Percentiles rank a stretch among this genome's conserved stretches.
Conservation (phyloP, 2,113 vertebrate genomes). For the Rhinoderma darwinii region DNA sequence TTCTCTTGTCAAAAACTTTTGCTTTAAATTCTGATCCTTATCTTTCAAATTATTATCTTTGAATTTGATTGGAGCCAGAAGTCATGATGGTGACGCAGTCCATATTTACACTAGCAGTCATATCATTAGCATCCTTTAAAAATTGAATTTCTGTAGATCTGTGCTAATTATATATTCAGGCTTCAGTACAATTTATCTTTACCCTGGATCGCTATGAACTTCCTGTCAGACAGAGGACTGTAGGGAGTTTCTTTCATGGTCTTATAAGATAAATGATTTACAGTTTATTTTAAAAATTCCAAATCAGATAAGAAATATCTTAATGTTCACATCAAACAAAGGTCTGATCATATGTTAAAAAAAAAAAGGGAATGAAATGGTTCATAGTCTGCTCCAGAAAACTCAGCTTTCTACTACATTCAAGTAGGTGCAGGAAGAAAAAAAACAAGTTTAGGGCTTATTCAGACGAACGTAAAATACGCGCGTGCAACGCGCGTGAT, state of each 20-base stretch:
- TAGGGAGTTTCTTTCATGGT: neutral
- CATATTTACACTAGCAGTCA: neutral
- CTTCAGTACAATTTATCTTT: neutral
- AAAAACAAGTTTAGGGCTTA: neutral
- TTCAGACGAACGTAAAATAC: too few relatives aligned
- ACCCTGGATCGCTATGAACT: neutral
- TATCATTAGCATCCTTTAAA: neutral
- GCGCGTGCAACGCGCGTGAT: too few relatives aligned
- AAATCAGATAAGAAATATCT: conserved; percentile 22
- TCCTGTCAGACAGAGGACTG: conserved; percentile 24
- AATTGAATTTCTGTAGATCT: neutral
- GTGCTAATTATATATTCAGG: neutral
- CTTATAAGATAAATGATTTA: conserved; percentile 14
- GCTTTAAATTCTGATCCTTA: neutral
- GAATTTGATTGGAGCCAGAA: neutral
- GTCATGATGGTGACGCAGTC: neutral
- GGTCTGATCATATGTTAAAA: neutral
- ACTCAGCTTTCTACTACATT: neutral
- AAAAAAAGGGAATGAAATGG: neutral
- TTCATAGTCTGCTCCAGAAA: neutral
- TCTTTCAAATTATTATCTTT: too few relatives aligned
- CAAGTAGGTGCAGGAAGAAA: neutral
- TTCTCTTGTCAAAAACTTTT: neutral
- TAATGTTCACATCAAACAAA: neutral
- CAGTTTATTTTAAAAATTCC: conserved; percentile 6